A percentile compares a stretch with the other conserved stretches of the same genome.
Evolutionary conservation across 2,797 vertebrate genomes (phyloP).

Genomic region (Pelodytes ibericus): DNA sequence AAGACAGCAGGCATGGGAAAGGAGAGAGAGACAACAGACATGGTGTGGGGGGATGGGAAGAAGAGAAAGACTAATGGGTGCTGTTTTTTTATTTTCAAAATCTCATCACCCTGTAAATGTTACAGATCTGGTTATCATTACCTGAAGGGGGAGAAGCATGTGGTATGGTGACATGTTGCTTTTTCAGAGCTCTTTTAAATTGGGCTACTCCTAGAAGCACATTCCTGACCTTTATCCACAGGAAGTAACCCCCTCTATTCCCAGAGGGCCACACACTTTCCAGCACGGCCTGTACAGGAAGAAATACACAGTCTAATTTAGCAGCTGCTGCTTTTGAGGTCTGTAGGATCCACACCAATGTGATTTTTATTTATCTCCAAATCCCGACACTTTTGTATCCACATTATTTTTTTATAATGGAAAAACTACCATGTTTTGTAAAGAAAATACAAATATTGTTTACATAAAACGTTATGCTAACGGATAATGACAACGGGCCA

Average conservation of each 20-base stretch:
- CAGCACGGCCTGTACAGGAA: constrained; percentile 84
- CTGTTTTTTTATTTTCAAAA: too few relatives aligned
- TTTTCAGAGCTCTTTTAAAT: constrained; percentile 90
- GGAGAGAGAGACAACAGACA: too few relatives aligned
- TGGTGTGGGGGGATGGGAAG: too few relatives aligned
- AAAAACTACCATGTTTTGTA: too few relatives aligned
- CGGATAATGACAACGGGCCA: too few relatives aligned
- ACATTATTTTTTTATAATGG: too few relatives aligned
- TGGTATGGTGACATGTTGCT: constrained; percentile 72
- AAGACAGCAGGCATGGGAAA: too few relatives aligned
- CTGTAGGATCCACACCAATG: background rate
- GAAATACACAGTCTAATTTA: background rate
- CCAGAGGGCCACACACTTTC: constrained; percentile 98
- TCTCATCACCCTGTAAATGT: too few relatives aligned
- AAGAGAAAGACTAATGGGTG: too few relatives aligned
- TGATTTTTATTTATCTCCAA: background rate
- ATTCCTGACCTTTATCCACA: constrained; percentile 96
- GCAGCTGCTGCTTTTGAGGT: background rate
- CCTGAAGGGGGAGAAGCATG: constrained; percentile 84
- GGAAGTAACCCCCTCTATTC: constrained; percentile 93
- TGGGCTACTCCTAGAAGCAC: constrained; percentile 89
- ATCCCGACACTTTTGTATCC: background rate
- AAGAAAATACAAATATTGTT: too few relatives aligned
- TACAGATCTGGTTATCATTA: constrained; percentile 59
- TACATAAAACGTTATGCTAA: too few relatives aligned